A percentile compares a stretch with the other conserved stretches of the same genome.
These are phyloP conservation scores for Dryococelus australis DNA, from an alignment of 2,888 invertebrate genomes.

Conservation along the genomic window DNA sequence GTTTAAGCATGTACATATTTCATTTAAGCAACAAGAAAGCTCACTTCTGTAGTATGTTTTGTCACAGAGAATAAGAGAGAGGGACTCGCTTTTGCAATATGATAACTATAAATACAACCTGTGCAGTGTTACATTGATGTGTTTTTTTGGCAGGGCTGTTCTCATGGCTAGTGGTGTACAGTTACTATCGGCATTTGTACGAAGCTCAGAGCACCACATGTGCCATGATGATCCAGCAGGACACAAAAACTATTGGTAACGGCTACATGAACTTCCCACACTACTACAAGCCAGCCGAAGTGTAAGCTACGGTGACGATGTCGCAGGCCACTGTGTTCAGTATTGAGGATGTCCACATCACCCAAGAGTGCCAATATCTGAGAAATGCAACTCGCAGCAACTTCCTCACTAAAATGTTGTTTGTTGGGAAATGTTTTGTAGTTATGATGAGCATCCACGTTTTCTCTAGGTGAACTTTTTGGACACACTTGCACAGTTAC, in stretches of 20 bases:
- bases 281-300: slow-evolving; percentile 36
- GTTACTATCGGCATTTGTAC: slow-evolving; percentile 57
- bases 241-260: slow-evolving; percentile 35
- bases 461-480: not conserved
- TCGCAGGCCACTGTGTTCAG: not conserved
- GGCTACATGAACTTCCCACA: slow-evolving; percentile 38
- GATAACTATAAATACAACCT: no score
- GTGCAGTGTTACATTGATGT: not conserved
- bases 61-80: no score
- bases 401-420: not conserved
- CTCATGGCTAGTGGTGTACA: slow-evolving; percentile 59
- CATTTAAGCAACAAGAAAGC: no score
- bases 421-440: not conserved
- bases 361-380: not conserved
- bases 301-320: slow-evolving; percentile 20
- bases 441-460: not conserved
- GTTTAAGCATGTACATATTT: no score
- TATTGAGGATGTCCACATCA: not conserved
- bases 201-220: slow-evolving; percentile 47
- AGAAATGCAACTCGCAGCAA: not conserved
- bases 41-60: no score
- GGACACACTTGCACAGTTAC: not conserved
- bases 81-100: no score
- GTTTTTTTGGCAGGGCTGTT: slow-evolving; percentile 52
- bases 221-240: slow-evolving; percentile 36